These are phyloP conservation scores for Hylaeus volcanicus DNA, from an alignment of 1,140 invertebrate genomes.

Conservation along the genomic window DNA sequence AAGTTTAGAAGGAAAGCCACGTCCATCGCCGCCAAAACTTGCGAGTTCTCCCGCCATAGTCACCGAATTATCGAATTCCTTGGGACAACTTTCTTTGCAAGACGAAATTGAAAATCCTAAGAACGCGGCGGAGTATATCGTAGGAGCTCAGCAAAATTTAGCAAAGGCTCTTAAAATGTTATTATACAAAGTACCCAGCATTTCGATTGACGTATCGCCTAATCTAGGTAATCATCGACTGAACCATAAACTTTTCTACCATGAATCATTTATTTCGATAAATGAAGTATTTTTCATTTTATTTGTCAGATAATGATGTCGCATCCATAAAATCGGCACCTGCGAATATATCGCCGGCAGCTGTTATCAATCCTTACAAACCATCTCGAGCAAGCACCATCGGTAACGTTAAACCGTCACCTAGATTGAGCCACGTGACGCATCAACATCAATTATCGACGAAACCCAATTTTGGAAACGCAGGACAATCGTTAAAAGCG, in stretches of 20 bases:
- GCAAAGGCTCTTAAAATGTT: slow-evolving; percentile 29
- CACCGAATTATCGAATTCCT: slow-evolving; percentile 3
- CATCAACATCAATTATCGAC: not conserved
- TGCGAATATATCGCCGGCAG: not conserved
- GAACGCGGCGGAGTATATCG: not conserved
- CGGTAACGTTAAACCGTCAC: not conserved
- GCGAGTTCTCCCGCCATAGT: not conserved
- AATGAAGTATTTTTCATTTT: not conserved
- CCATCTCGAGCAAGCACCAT: not conserved
- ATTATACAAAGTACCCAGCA: not conserved
- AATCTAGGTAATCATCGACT: not conserved
- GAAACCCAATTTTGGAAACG: not conserved
- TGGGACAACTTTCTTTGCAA: slow-evolving; percentile 13
- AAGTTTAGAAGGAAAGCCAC: slow-evolving; percentile 1
- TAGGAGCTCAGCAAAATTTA: slow-evolving; percentile 19
- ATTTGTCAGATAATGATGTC: not conserved
- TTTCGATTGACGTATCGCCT: not conserved
- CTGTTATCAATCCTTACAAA: not conserved
- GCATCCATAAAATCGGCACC: slow-evolving; percentile 19
- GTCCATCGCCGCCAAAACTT: slow-evolving; percentile 8
- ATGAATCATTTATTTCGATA: no score
- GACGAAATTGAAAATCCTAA: not conserved
- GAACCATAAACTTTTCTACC: not conserved
- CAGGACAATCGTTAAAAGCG: not conserved
- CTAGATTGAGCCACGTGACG: not conserved